A percentile compares a stretch with the other conserved stretches of the same genome.
phyloP scores from a whole-genome alignment of 2,888 invertebrate genomes.

The Plagodis pulveraria region DNA sequence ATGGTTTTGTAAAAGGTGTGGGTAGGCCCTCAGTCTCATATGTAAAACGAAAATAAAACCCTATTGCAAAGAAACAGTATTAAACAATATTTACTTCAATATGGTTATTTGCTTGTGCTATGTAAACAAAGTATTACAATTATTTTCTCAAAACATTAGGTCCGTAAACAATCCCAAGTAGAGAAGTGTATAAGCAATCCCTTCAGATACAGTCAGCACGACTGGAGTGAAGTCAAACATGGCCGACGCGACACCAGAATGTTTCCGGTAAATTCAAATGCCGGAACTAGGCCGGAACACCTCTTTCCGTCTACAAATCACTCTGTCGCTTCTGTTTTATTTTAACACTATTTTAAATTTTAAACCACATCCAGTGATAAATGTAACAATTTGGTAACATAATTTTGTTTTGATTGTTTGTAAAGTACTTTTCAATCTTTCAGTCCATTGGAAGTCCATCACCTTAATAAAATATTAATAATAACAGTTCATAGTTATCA shows the following conservation, averaged over 20 bases:
- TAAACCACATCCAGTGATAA: constrained; percentile 3
- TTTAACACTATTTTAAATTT: constrained; percentile 33
- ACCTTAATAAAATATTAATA: too few relatives aligned
- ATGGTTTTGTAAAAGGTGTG: too few relatives aligned
- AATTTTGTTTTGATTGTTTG: too few relatives aligned
- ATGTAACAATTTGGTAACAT: too few relatives aligned
- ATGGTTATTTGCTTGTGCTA: too few relatives aligned
- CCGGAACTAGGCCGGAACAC: constrained; percentile 63
- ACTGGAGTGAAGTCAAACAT: constrained; percentile 55
- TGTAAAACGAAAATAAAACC: neutral
- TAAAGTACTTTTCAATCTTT: too few relatives aligned
- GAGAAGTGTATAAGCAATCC: constrained; percentile 64
- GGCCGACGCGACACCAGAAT: constrained; percentile 51
- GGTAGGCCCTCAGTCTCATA: too few relatives aligned
- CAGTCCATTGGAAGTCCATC: too few relatives aligned
- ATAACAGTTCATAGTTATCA: too few relatives aligned
- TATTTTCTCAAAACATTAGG: neutral
- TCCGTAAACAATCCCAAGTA: constrained; percentile 25
- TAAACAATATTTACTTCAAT: too few relatives aligned
- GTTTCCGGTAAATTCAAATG: constrained; percentile 62
- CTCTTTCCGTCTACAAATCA: constrained; percentile 67
- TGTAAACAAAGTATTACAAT: neutral
- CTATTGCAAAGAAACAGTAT: neutral
- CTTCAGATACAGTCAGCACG: constrained; percentile 53
- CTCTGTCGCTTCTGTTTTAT: constrained; percentile 58